Conservation (phyloP, 2,797 vertebrate species). For the Danio albolineatus region DNA sequence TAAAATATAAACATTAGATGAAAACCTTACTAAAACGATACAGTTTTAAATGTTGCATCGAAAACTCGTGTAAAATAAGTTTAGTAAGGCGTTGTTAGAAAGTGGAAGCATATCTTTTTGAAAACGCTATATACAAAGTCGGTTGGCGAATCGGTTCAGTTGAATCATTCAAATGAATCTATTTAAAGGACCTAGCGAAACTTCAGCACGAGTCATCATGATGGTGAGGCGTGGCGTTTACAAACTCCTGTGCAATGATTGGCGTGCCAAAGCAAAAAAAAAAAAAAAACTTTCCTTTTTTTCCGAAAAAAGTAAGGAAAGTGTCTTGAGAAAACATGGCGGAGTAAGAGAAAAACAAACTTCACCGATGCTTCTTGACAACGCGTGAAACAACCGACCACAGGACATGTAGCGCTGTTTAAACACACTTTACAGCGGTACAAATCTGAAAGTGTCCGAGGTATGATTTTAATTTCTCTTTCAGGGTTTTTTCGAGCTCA, state of each 20-base stretch:
- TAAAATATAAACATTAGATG: too few species aligned
- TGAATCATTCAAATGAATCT: not conserved
- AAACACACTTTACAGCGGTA: not conserved
- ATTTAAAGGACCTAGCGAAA: not conserved
- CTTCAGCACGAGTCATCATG: not conserved
- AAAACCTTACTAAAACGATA: too few species aligned
- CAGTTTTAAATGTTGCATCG: too few species aligned
- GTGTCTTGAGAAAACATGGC: slow-evolving; percentile 56
- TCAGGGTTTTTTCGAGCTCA: not conserved
- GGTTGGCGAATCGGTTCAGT: not conserved
- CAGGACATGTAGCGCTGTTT: slow-evolving; percentile 29
- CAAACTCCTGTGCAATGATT: slow-evolving; percentile 30
- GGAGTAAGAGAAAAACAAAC: slow-evolving; percentile 16
- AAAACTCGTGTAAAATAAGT: too few species aligned
- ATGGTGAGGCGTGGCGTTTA: slow-evolving; percentile 39
- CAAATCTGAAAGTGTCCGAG: slow-evolving; percentile 27
- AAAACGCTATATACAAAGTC: too few species aligned
- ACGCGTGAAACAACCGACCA: not conserved
- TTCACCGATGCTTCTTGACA: not conserved
- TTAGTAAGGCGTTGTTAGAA: too few species aligned
- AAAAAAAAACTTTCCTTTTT: not conserved
- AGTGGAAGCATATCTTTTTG: too few species aligned
- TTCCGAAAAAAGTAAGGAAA: slow-evolving; percentile 19
- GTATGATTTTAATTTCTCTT: slow-evolving; percentile 23
- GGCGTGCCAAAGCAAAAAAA: slow-evolving; percentile 6